Conservation (phyloP, 1,140 invertebrate species). For the Triops cancriformis region DNA sequence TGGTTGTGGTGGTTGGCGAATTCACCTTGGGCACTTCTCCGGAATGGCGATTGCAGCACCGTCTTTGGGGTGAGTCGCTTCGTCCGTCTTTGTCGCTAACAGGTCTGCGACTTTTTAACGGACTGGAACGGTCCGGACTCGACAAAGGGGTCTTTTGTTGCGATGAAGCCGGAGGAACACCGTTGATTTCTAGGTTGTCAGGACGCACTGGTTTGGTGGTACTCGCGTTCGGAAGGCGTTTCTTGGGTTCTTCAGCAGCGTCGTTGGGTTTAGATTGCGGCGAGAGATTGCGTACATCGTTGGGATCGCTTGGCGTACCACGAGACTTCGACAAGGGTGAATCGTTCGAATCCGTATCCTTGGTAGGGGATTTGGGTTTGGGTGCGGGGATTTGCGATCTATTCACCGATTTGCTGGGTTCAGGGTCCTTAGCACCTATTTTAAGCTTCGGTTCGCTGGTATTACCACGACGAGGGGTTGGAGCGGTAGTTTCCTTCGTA, state of each 20-base stretch:
- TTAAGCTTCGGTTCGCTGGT: background rate
- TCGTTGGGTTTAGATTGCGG: background rate
- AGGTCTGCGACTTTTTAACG: background rate
- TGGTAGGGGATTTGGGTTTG: slow-evolving; percentile 2
- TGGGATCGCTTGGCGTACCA: background rate
- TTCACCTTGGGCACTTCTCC: background rate
- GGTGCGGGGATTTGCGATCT: slow-evolving; percentile 1
- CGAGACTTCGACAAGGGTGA: background rate
- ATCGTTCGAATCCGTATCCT: background rate
- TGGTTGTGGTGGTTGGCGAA: background rate
- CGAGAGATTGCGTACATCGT: background rate
- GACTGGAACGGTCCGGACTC: background rate
- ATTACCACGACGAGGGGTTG: background rate
- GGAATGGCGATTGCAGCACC: background rate
- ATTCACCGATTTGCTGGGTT: background rate
- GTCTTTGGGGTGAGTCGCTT: background rate
- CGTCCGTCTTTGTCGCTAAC: background rate
- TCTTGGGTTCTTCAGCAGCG: background rate
- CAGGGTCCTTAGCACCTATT: background rate
- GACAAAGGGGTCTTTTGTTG: background rate
- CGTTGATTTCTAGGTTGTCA: background rate
- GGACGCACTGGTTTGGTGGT: background rate
- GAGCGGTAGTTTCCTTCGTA: background rate
- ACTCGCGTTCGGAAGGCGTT: background rate
- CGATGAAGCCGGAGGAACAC: background rate